A percentile compares a stretch with the other conserved stretches of the same genome.
Evolutionary conservation across 2,113 vertebrate species (phyloP).

Genomic region (Podiceps cristatus): DNA sequence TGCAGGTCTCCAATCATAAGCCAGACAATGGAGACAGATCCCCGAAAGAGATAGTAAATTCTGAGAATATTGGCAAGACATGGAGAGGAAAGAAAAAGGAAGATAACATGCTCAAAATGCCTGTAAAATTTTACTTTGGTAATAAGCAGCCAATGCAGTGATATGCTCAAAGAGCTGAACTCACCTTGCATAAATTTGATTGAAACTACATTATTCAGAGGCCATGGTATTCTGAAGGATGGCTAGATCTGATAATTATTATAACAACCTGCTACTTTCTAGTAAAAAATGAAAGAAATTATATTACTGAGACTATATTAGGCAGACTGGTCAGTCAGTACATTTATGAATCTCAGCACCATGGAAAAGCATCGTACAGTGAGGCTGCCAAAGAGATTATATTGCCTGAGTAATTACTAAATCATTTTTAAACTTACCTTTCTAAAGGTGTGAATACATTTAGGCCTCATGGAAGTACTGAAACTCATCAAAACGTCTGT

Average conservation of each 20-base stretch:
- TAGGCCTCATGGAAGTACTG: not conserved
- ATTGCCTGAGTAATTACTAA: not conserved
- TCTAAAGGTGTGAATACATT: not conserved
- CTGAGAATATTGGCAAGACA: not conserved
- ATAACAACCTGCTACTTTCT: not conserved
- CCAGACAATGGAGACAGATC: not conserved
- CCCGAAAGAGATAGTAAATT: not conserved
- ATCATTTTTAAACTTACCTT: not conserved
- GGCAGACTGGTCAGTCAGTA: not conserved
- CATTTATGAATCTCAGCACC: not conserved
- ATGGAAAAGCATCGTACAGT: accelerated
- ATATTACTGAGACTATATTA: not conserved
- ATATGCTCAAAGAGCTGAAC: not conserved
- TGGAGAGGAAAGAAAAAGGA: not conserved
- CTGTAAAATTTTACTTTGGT: not conserved
- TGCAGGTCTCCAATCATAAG: not conserved
- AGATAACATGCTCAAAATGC: not conserved
- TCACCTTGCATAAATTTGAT: not conserved
- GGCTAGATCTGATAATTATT: not conserved
- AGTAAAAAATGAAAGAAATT: not conserved
- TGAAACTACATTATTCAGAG: not conserved
- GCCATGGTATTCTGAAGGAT: not conserved
- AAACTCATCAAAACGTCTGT: not conserved
- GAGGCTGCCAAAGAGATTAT: not conserved
- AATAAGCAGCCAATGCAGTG: not conserved